Conservation (phyloP, 2,113 vertebrate genomes). For the Marmota flaviventris region DNA sequence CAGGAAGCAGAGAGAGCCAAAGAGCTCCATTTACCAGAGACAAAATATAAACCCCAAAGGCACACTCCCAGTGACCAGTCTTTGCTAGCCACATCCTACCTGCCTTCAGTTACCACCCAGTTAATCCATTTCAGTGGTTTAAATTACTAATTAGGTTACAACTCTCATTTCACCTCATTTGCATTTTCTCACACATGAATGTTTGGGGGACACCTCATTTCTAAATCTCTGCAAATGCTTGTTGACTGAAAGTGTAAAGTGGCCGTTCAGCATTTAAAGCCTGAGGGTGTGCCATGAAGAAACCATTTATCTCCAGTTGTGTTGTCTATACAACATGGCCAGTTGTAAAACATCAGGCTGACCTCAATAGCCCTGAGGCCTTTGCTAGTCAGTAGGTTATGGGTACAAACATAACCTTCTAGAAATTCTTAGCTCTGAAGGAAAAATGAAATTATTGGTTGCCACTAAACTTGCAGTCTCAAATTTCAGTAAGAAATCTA, state of each 20-base stretch:
- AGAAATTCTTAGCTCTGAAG: background rate
- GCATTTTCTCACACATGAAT: too few relatives aligned
- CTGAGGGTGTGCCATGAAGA: background rate
- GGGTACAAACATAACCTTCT: background rate
- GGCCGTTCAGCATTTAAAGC: background rate
- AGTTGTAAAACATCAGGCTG: background rate
- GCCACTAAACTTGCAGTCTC: background rate
- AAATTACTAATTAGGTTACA: too few relatives aligned
- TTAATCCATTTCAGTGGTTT: too few relatives aligned
- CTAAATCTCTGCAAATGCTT: too few relatives aligned
- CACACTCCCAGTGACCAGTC: too few relatives aligned
- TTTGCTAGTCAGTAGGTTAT: background rate
- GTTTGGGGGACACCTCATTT: too few relatives aligned
- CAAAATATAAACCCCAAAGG: too few relatives aligned
- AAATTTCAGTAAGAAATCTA: slow-evolving; percentile 24
- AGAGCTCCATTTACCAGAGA: too few relatives aligned
- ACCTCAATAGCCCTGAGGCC: background rate
- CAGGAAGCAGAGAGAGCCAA: too few relatives aligned
- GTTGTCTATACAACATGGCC: background rate
- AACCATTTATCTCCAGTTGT: background rate
- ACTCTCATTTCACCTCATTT: too few relatives aligned
- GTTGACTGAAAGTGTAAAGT: background rate
- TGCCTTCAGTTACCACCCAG: too few relatives aligned
- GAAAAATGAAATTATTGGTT: background rate
- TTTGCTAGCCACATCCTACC: too few relatives aligned